Percentiles rank a stretch among this genome's conserved stretches.
Evolutionary conservation across 2,113 vertebrate species (phyloP).

Genomic region (Labeo catla): DNA sequence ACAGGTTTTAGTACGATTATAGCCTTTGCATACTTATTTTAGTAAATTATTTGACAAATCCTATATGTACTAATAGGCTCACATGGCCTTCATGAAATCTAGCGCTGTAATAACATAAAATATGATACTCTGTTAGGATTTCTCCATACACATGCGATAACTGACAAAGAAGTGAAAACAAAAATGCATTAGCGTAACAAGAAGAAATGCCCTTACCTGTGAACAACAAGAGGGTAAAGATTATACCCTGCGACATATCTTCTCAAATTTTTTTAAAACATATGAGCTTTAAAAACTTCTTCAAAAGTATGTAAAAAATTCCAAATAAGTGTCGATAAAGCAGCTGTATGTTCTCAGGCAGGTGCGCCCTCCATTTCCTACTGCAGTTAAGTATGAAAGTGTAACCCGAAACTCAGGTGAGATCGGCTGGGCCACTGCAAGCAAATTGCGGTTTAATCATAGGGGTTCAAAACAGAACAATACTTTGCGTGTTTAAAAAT

Average conservation of each 20-base stretch:
- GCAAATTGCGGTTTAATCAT: not conserved
- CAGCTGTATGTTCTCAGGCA: slow-evolving; percentile 30
- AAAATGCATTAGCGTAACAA: not conserved
- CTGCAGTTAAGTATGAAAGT: not conserved
- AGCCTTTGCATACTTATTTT: not conserved
- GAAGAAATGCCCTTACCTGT: slow-evolving; percentile 43
- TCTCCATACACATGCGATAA: not conserved
- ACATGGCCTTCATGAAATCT: not conserved
- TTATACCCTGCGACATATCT: slow-evolving; percentile 42
- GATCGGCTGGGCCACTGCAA: slow-evolving; percentile 18
- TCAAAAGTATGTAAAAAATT: not conserved
- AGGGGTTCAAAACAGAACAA: not conserved
- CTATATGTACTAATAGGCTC: not conserved
- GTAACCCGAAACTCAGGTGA: slow-evolving; percentile 58
- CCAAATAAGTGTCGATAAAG: not conserved
- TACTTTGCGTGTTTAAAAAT: not conserved
- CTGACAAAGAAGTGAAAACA: not conserved
- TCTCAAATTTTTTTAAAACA: slow-evolving; percentile 4
- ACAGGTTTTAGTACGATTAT: not conserved
- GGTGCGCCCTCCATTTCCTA: slow-evolving; percentile 53
- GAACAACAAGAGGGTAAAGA: slow-evolving; percentile 37
- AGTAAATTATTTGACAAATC: not conserved
- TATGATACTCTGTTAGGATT: not conserved
- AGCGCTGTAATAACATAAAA: not conserved
- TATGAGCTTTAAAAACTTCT: not conserved